Evolutionary conservation across 2,888 invertebrate genomes (phyloP), one percentile per base, ranked within the genome.

Genomic region (Nephrocerus scutellatus): DNA sequence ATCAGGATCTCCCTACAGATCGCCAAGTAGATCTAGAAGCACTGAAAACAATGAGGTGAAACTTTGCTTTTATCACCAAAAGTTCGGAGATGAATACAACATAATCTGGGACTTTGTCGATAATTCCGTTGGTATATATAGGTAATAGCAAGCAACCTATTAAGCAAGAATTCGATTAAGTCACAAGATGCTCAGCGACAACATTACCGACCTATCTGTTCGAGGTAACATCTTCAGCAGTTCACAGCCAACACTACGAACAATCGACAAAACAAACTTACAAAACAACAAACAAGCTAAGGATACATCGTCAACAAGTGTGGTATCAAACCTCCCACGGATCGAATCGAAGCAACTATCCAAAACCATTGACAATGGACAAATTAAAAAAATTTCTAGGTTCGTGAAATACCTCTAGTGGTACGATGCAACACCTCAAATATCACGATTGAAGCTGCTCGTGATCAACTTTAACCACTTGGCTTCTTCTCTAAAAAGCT

Each of bases 401-500:
- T 9, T 21, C 40, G 10, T 41, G 31, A 24, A 41, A 41, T 31
- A 13, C 25, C 30, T 21, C 20, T 35, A 10, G 22, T 40, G 6
- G n/a, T 41, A 13, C 28, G 32, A 13, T 40, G 31, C 15, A 23
- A 32, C 16, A 21, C 16, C 2, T 31, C 26, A 16, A 22, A 31
- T 7, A n/a, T n/a, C 3, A 28, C 38, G n/a, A 25, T 35, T 8
- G 29, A 25, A 40, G 30, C 39, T 3, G 35, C 16, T 5, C 29
- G n/a, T n/a, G n/a, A n/a, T n/a, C n/a, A n/a, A n/a, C n/a, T n/a
- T n/a, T n/a, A n/a, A n/a, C n/a, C n/a, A n/a, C n/a, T 65, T 6
- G 58, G 57, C 1, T 67, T 63, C 39, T 66, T 59, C 36, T 63
- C 61, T 3, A 46, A 44, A 28, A 62, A 61, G n/a, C n/a, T n/a